Base-by-base conservation (phyloP, 2,888 invertebrate genomes). In the Epistrophe grossulariae region DNA sequence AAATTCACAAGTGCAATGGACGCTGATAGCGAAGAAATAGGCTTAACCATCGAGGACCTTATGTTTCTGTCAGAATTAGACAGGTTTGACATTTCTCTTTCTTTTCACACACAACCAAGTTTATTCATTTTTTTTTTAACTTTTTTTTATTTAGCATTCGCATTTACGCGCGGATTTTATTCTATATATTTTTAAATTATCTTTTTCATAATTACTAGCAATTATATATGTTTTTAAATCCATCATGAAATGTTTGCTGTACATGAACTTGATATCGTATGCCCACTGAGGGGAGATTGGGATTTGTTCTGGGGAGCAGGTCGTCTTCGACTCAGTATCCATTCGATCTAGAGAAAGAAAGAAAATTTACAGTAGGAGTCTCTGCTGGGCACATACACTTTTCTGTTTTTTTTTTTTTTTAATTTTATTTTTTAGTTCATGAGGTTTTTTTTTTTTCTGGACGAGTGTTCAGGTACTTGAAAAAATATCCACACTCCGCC, bases 61-160 rank as follows among this genome's bases (percentile, higher is more conserved):
- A 97, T 97, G 94, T 95, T 96, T 92, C 94, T 98, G 90, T 97
- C 97, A 79, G 97, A 97, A 92, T 95, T 97, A 93, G 97, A 98
- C 94, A 97, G 97, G 97, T 97, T 94, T 88, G 89, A 88, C 85
- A 88, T 85, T 88, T 88, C 87, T 88, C 84, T 79, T 88, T 87
- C 76, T 66, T 64, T 59, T 64, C 28, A 64, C 68, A 48, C n/a
- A 64, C 64, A 64, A 64, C 50, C 87, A 88, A 79, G 79, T 84
- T 84, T 88, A 80, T 88, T 88, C 73, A 77, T 76, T 88, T 87
- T 81, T n/a, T 84, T 85, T 82, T 79, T 62, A 4, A 24, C 15
- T 13, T 35, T 59, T 35, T 87, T 66, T 87, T 74, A 87, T 87
- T 62, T 79, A 82, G 87, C 83, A 87, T 83, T 83, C 78, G 88